These are phyloP conservation scores for Cossypha polioptera DNA, from an alignment of 2,797 vertebrate genomes.

Conservation along the genomic window DNA sequence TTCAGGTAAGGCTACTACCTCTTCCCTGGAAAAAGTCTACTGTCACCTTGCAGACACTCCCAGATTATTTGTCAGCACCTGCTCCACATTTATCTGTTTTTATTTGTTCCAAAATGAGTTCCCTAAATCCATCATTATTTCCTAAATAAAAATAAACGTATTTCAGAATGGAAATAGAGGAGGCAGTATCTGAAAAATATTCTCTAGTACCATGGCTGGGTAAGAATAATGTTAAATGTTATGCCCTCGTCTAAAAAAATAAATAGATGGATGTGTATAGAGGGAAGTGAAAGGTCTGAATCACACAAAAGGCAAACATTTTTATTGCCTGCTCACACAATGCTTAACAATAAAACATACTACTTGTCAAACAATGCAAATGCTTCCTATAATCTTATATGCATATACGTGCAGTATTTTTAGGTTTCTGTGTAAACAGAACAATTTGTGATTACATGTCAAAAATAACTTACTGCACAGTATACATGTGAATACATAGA, in stretches of 20 bases:
- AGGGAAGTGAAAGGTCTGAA: not conserved
- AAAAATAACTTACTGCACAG: not conserved
- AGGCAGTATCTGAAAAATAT: slow-evolving; percentile 4
- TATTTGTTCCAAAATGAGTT: slow-evolving; percentile 20
- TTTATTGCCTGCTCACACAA: not conserved
- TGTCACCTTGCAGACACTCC: not conserved
- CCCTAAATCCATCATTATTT: not conserved
- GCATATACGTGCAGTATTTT: not conserved
- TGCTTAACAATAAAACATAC: not conserved
- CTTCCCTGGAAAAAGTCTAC: not conserved
- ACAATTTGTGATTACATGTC: slow-evolving; percentile 1
- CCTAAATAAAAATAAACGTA: slow-evolving; percentile 17
- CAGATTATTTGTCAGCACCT: not conserved
- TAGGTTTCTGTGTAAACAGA: slow-evolving; percentile 7
- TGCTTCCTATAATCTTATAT: not conserved
- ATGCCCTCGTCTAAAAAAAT: not conserved
- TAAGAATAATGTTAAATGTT: slow-evolving; percentile 14
- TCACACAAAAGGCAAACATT: not conserved
- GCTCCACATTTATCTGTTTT: not conserved
- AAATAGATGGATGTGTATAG: not conserved
- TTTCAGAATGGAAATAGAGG: not conserved
- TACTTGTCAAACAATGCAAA: slow-evolving; percentile 22
- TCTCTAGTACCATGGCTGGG: not conserved
- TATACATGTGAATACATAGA: not conserved
- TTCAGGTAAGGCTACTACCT: not conserved